Base-by-base conservation (phyloP, 2,113 vertebrate species). In the Zapornia atra region DNA sequence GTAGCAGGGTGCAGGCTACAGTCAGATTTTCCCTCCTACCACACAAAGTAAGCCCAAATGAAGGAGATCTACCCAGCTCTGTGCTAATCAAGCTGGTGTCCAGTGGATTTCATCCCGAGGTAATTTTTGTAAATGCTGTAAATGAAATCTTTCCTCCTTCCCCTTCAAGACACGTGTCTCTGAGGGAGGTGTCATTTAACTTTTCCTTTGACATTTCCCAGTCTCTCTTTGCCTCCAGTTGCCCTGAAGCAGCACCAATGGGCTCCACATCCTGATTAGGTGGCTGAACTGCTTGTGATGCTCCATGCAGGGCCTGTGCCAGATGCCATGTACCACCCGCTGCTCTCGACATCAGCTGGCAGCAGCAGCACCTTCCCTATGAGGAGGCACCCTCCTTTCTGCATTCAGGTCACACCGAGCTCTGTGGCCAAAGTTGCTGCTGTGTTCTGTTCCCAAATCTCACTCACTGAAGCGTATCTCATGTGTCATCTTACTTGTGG, bases 261-360 rank as follows among this genome's bases (percentile, higher is more conserved):
- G 2, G 29, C 26, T 65, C 56, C 40, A 12, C 9, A 19, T 18
- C 44, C 22, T 2, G 1, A 25, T 26, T 63, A 38, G 64, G 31
- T 13, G 1, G 31, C 34, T 26, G 65, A 86, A 46, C 48, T 19
- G 31, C 66, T 78, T 1, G 2, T 22, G 8, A 61, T 1, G 1
- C 26, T 31, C 50, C 1, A 0, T 10, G 26, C 8, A 9, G 1
- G 3, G 29, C 16, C 33, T 1, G 0, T 4, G 3, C 29, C n/a
- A 16, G 33, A 28, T 1, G 2, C 54, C 12, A 5, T 1, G 1
- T 33, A 83, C 20, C 51, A 21, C 64, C 31, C 21, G 4, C 46
- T 1, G 1, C 40, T 71, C 31, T 34, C 1, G 3, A 33, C 26
- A 34, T 25, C 34, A n/a, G 6, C 34, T 38, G 42, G n/a, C 26